Evolutionary conservation across 2,888 invertebrate genomes (phyloP).

Genomic region (Congeria kusceri): DNA sequence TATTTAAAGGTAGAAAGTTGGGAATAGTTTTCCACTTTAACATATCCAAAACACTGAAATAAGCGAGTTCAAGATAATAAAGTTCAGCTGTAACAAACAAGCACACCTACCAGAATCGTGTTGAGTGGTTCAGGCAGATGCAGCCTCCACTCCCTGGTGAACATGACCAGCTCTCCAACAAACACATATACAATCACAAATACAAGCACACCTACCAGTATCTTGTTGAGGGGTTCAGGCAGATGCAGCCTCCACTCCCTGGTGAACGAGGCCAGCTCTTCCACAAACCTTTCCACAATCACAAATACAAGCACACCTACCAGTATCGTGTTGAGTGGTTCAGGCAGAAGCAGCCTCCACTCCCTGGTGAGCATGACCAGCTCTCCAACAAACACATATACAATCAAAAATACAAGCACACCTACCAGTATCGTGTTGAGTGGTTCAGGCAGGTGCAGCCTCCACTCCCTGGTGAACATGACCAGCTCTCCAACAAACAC

Average conservation of each 20-base stretch:
- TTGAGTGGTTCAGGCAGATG: constrained; percentile 81
- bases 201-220: constrained; percentile 77
- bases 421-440: constrained; percentile 81
- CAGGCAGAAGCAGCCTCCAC: constrained; percentile 83
- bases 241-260: constrained; percentile 83
- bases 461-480: constrained; percentile 81
- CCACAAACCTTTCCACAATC: constrained; percentile 67
- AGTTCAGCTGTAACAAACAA: too few relatives aligned
- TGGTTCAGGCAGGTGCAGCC: constrained; percentile 81
- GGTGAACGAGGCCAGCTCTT: constrained; percentile 78
- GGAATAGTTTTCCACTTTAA: too few relatives aligned
- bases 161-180: constrained; percentile 73
- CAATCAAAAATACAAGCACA: too few relatives aligned
- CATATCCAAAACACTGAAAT: too few relatives aligned
- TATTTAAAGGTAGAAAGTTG: too few relatives aligned
- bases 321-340: constrained; percentile 80
- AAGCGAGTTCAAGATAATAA: too few relatives aligned
- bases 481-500: constrained; percentile 79
- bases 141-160: constrained; percentile 82
- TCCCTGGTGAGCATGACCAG: constrained; percentile 78
- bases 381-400: constrained; percentile 77
- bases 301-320: too few relatives aligned
- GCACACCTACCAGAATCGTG: constrained; percentile 81
- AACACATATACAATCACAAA: too few relatives aligned
- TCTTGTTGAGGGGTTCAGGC: constrained; percentile 78